phyloP scores from a whole-genome alignment of 2,888 invertebrate species.

The Uropetala carovei region DNA sequence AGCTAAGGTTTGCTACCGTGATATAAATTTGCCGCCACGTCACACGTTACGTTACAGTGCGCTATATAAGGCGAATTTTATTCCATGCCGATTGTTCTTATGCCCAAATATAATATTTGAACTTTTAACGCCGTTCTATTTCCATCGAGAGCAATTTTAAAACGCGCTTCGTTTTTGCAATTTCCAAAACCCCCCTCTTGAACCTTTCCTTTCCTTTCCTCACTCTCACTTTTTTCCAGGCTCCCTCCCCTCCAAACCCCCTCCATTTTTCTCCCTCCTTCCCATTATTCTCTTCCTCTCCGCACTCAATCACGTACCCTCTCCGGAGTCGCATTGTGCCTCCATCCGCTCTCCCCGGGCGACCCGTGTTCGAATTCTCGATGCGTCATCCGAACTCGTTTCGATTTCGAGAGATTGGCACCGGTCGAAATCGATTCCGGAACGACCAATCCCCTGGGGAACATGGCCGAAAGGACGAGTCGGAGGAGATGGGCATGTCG shows the following conservation, averaged over 20 bases:
- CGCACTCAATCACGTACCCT: not conserved
- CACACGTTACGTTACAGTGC: no score
- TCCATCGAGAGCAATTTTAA: no score
- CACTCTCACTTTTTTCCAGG: not conserved
- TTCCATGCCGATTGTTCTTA: no score
- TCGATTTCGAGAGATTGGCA: not conserved
- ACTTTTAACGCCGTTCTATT: no score
- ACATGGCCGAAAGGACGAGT: not conserved
- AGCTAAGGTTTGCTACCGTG: no score
- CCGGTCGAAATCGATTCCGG: not conserved
- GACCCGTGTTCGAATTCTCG: not conserved
- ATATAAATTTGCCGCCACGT: no score
- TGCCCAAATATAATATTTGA: no score
- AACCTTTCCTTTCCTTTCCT: not conserved
- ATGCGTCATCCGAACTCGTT: not conserved
- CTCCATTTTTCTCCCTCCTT: not conserved
- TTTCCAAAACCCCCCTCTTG: not conserved
- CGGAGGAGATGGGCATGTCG: constrained; percentile 7
- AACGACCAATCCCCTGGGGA: not conserved
- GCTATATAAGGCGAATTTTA: no score
- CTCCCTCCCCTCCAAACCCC: not conserved
- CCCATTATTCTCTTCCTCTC: not conserved
- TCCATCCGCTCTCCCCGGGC: not conserved
- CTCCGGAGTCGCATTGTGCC: not conserved
- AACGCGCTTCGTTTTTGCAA: no score